Percentiles rank a stretch among this genome's conserved stretches.
phyloP scores from a whole-genome alignment of 2,797 vertebrate species.

The Chloroceryle inda region DNA sequence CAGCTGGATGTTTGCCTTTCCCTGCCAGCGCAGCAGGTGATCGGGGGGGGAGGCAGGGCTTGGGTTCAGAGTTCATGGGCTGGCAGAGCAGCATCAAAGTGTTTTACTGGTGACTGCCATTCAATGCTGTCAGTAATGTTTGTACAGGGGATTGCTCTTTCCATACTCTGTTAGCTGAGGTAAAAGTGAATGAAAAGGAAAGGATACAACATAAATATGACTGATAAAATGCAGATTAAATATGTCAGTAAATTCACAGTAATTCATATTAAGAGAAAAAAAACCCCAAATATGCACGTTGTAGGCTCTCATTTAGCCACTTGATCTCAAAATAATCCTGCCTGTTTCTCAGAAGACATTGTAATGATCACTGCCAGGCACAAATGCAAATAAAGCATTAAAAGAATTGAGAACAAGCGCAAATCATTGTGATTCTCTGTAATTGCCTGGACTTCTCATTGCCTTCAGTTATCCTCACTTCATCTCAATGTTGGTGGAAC shows the following conservation, averaged over 20 bases:
- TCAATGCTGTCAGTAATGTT: fast-evolving
- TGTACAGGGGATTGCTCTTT: not conserved
- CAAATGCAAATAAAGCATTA: not conserved
- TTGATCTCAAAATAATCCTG: not conserved
- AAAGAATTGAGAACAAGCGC: not conserved
- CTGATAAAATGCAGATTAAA: not conserved
- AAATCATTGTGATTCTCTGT: not conserved
- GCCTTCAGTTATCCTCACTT: not conserved
- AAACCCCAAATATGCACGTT: not conserved
- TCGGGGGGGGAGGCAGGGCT: not conserved
- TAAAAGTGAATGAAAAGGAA: not conserved
- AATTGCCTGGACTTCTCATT: not conserved
- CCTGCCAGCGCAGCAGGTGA: not conserved
- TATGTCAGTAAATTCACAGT: not conserved
- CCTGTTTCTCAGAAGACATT: not conserved
- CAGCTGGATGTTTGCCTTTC: not conserved
- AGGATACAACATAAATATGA: not conserved
- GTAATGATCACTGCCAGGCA: not conserved
- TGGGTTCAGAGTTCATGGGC: not conserved
- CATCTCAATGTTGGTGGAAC: not conserved
- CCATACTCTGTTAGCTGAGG: not conserved
- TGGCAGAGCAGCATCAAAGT: not conserved
- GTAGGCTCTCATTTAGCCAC: not conserved
- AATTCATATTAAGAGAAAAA: not conserved
- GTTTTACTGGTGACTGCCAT: fast-evolving